Percentiles rank a stretch among this genome's conserved stretches.
These are phyloP conservation scores for Latrodectus elegans DNA, from an alignment of 2,888 invertebrate species.

Conservation along the genomic window DNA sequence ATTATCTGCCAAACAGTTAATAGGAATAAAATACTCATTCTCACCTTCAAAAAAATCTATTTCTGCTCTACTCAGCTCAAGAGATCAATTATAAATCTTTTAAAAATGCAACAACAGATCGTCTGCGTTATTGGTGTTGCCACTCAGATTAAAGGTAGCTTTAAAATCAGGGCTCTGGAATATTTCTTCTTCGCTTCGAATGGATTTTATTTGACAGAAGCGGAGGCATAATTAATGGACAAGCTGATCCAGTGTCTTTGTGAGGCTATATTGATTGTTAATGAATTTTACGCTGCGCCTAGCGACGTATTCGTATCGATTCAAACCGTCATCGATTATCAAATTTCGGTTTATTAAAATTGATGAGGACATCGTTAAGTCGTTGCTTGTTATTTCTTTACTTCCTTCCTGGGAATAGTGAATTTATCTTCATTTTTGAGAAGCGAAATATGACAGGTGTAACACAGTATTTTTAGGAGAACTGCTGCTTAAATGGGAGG, in stretches of 20 bases:
- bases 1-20: no score
- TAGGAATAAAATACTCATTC: no score
- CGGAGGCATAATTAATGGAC: slow-evolving; percentile 34
- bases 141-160: slow-evolving; percentile 26
- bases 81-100: no score
- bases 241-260: slow-evolving; percentile 8
- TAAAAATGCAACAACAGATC: no score
- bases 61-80: no score
- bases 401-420: slow-evolving; percentile 8
- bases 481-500: not conserved
- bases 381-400: not conserved
- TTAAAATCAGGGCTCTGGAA: slow-evolving; percentile 19
- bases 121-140: not conserved
- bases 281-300: slow-evolving; percentile 32
- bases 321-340: slow-evolving; percentile 37
- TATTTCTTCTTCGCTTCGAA: not conserved
- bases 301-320: not conserved
- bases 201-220: slow-evolving; percentile 10
- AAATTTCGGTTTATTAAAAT: slow-evolving; percentile 45
- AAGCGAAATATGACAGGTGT: not conserved
- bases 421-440: slow-evolving; percentile 29
- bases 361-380: slow-evolving; percentile 17
- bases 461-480: not conserved
- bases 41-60: no score
- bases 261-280: slow-evolving; percentile 28